These are phyloP conservation scores for Caenorhabditis plicata DNA, from an alignment of 2,888 invertebrate genomes.

Conservation along the genomic window DNA sequence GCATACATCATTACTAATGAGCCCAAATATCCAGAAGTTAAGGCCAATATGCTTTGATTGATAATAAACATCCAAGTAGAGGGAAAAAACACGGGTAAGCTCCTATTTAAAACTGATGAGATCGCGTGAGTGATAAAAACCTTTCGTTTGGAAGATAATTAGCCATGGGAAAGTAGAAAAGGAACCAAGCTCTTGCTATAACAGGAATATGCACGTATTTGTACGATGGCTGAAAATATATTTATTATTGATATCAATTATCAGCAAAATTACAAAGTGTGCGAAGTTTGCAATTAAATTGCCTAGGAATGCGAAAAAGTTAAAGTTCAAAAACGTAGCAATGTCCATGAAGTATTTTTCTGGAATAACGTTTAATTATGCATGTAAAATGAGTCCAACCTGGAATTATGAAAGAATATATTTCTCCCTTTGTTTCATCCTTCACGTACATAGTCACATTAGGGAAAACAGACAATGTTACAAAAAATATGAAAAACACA, in stretches of 20 bases:
- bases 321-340: slow-evolving; percentile 90
- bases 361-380: not conserved
- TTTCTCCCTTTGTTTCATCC: slow-evolving; percentile 4
- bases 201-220: slow-evolving; percentile 78
- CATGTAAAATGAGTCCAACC: not conserved
- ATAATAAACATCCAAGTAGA: slow-evolving; percentile 72
- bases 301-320: slow-evolving; percentile 87
- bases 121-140: no score
- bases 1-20: slow-evolving; percentile 91
- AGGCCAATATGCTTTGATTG: slow-evolving; percentile 75
- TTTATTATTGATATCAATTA: no score
- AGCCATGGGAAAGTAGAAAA: slow-evolving; percentile 87
- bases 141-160: slow-evolving; percentile 78
- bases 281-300: slow-evolving; percentile 76
- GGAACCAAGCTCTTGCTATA: slow-evolving; percentile 75
- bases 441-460: slow-evolving; percentile 71
- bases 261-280: slow-evolving; percentile 21
- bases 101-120: no score
- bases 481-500: slow-evolving; percentile 87
- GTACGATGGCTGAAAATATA: slow-evolving; percentile 76
- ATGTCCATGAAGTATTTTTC: slow-evolving; percentile 66
- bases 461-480: slow-evolving; percentile 86
- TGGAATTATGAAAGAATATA: slow-evolving; percentile 30
- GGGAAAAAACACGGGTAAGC: slow-evolving; percentile 72
- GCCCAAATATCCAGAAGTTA: slow-evolving; percentile 88